Conservation (phyloP, 2,797 vertebrate genomes). For the Myotis myotis region DNA sequence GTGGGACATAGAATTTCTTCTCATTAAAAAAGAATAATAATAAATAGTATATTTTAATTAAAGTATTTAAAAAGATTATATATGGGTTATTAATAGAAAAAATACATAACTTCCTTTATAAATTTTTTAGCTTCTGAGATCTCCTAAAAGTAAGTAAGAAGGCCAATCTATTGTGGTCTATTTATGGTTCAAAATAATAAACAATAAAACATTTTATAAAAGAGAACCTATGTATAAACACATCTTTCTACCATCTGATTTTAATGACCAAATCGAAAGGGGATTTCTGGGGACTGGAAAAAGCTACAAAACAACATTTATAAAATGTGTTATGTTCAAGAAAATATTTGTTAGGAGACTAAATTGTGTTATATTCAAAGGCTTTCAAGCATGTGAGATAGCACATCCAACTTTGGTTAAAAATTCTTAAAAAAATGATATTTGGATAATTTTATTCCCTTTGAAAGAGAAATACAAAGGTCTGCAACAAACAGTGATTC, state of each 20-base stretch:
- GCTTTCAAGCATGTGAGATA: not conserved
- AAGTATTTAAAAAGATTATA: not conserved
- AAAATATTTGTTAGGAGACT: not conserved
- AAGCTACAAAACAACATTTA: not conserved
- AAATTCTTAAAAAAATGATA: not conserved
- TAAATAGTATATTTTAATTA: not conserved
- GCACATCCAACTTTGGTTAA: not conserved
- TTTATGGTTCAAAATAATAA: not conserved
- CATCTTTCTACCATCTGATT: not conserved
- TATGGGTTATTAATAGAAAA: not conserved
- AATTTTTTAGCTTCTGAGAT: not conserved
- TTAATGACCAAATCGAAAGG: not conserved
- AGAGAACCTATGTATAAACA: not conserved
- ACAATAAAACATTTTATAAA: not conserved
- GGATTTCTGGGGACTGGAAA: not conserved
- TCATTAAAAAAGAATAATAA: not conserved
- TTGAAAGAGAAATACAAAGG: not conserved
- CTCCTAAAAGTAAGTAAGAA: not conserved
- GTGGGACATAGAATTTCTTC: not conserved
- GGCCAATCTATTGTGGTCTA: not conserved
- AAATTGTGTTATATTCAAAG: not conserved
- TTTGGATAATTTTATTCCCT: not conserved
- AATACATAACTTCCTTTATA: not conserved
- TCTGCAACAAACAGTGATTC: not conserved
- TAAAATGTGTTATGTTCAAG: not conserved